Evolutionary conservation across 1,140 invertebrate species (phyloP).

Genomic region (Drosophila willistoni): DNA sequence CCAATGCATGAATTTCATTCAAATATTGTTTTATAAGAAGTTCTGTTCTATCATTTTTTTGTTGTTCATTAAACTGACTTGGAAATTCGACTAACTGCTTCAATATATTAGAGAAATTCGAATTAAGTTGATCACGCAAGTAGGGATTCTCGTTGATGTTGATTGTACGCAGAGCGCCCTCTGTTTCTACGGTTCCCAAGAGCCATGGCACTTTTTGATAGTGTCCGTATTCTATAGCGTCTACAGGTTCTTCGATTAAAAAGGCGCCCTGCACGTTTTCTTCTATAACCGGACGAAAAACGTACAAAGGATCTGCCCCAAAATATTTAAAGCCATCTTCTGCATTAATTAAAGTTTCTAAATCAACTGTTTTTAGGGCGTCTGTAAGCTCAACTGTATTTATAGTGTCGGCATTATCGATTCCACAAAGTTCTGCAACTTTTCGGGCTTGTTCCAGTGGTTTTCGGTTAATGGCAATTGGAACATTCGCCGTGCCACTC

Average conservation of each 20-base stretch:
- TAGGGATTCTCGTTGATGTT: constrained; percentile 61
- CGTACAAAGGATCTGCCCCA: constrained; percentile 79
- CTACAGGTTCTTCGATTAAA: constrained; percentile 72
- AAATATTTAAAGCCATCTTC: constrained; percentile 71
- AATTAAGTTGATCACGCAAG: constrained; percentile 65
- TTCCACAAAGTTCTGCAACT: constrained; percentile 48
- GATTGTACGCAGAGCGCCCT: constrained; percentile 81
- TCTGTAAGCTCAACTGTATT: constrained; percentile 55
- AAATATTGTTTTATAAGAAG: constrained; percentile 60
- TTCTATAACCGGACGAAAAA: constrained; percentile 83
- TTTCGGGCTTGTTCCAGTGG: constrained; percentile 82
- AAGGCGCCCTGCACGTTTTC: constrained; percentile 59
- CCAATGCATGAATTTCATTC: constrained; percentile 41
- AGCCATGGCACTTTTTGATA: constrained; percentile 81
- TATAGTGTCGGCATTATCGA: constrained; percentile 35
- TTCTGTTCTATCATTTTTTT: constrained; percentile 37
- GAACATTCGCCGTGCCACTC: constrained; percentile 86
- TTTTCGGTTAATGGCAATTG: constrained; percentile 84
- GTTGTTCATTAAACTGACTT: neutral
- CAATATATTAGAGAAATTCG: constrained; percentile 51
- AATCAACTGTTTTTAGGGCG: constrained; percentile 75
- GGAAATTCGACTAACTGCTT: constrained; percentile 61
- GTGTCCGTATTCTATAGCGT: constrained; percentile 62
- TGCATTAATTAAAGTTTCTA: constrained; percentile 63
- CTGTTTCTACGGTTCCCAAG: constrained; percentile 74